Conservation (phyloP, 2,113 vertebrate species). For the Pseudonaja textilis region DNA sequence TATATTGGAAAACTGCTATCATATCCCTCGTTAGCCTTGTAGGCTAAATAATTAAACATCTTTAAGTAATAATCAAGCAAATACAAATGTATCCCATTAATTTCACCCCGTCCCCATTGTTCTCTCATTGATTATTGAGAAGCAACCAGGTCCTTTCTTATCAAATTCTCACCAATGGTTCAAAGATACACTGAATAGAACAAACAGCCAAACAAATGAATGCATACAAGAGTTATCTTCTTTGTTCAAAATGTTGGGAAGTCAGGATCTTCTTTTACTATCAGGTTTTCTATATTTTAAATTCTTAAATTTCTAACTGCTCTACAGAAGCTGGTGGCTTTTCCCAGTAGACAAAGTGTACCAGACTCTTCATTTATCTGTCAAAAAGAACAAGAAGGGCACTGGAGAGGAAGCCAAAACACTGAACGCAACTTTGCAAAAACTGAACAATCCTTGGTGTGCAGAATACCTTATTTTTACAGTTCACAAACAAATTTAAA, state of each 20-base stretch:
- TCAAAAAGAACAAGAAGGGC: background rate
- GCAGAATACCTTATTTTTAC: background rate
- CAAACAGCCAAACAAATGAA: background rate
- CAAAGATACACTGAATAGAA: background rate
- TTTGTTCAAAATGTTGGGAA: background rate
- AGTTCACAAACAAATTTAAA: background rate
- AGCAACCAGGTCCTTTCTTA: background rate
- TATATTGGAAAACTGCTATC: background rate
- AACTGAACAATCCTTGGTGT: background rate
- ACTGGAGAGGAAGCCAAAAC: background rate
- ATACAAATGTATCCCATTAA: background rate
- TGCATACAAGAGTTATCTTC: background rate
- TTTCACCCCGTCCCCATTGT: background rate
- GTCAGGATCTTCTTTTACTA: background rate
- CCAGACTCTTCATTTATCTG: background rate
- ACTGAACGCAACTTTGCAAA: background rate
- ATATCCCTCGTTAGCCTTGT: background rate
- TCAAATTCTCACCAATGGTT: background rate
- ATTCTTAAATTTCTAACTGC: background rate
- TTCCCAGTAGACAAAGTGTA: background rate
- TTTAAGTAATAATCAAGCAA: background rate
- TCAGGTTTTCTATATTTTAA: background rate
- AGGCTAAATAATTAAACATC: background rate
- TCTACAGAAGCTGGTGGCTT: background rate
- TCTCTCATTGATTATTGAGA: background rate